Percentiles rank a stretch among this genome's conserved stretches.
phyloP scores from a whole-genome alignment of 2,888 invertebrate species.

The Macrostomum cliftonense region DNA sequence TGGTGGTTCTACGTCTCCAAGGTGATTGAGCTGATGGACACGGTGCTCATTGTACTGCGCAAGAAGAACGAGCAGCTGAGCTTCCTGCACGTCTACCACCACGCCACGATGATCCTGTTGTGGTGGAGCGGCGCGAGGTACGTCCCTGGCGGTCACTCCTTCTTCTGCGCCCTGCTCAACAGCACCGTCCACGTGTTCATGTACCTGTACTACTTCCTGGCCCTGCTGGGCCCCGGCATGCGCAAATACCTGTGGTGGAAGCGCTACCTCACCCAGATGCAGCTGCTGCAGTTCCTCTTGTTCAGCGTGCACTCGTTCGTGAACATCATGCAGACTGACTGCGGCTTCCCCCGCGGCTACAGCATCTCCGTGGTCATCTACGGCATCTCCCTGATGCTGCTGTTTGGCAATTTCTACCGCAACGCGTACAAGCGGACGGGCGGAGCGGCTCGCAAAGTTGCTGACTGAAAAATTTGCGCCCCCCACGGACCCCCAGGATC shows the following conservation, averaged over 20 bases:
- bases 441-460: no score
- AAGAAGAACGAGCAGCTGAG: conserved; percentile 27
- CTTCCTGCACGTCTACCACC: conserved; percentile 33
- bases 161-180: conserved; percentile 24
- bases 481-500: no score
- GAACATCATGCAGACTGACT: conserved; percentile 2
- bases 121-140: conserved; percentile 14
- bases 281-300: conserved; percentile 3
- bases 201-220: conserved; percentile 35
- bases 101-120: conserved; percentile 29
- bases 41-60: conserved; percentile 33
- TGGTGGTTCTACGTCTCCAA: conserved; percentile 34
- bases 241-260: conserved; percentile 39
- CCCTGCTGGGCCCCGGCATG: conserved; percentile 31
- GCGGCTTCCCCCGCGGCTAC: conserved; percentile 18
- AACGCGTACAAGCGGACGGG: conserved; percentile 18
- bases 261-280: conserved; percentile 28
- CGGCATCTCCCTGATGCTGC: conserved; percentile 22
- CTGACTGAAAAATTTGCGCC: no score
- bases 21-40: conserved; percentile 31
- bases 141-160: conserved; percentile 8
- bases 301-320: conserved; percentile 14
- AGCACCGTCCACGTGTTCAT: conserved; percentile 35
- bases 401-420: conserved; percentile 33
- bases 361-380: conserved; percentile 29